phyloP scores from a whole-genome alignment of 35 echinoderm and acorn worm genomes.

The Chiridota heheva region DNA sequence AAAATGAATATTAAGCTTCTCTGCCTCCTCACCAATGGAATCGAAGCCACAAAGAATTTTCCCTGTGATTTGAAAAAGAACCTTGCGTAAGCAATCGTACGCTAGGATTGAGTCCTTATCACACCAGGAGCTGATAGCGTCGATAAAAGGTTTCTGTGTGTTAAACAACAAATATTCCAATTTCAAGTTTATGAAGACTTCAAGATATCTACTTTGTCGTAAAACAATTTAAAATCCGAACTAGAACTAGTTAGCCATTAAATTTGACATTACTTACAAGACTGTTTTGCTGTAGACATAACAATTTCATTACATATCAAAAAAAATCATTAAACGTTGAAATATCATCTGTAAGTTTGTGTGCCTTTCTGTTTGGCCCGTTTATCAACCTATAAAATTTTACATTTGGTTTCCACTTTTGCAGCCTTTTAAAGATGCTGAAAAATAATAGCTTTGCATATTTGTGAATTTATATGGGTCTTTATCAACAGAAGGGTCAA shows the following conservation, averaged over 20 bases:
- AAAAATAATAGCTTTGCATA: no score
- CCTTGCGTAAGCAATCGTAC: slow-evolving; percentile 17
- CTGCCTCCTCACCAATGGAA: slow-evolving; percentile 60
- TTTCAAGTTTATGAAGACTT: not conserved
- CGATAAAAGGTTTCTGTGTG: slow-evolving; percentile 43
- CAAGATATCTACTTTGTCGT: not conserved
- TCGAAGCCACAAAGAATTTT: slow-evolving; percentile 86
- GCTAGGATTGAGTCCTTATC: slow-evolving; percentile 2
- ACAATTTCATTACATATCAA: no score
- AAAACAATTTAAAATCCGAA: not conserved
- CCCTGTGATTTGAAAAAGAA: slow-evolving; percentile 61
- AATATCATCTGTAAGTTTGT: no score
- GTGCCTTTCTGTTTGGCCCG: no score
- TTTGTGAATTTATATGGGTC: no score
- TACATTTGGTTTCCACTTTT: no score
- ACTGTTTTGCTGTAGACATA: no score
- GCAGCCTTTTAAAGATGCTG: no score
- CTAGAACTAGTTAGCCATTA: not conserved
- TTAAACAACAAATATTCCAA: not conserved
- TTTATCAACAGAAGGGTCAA: no score
- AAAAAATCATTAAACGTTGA: no score
- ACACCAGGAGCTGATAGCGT: slow-evolving; percentile 63
- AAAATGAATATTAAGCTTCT: slow-evolving; percentile 43
- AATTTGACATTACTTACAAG: no score
- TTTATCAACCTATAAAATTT: no score